A percentile compares a stretch with the other conserved stretches of the same genome.
phyloP scores from a whole-genome alignment of 1,140 invertebrate species.

The Lamellibrachia luymesi region DNA sequence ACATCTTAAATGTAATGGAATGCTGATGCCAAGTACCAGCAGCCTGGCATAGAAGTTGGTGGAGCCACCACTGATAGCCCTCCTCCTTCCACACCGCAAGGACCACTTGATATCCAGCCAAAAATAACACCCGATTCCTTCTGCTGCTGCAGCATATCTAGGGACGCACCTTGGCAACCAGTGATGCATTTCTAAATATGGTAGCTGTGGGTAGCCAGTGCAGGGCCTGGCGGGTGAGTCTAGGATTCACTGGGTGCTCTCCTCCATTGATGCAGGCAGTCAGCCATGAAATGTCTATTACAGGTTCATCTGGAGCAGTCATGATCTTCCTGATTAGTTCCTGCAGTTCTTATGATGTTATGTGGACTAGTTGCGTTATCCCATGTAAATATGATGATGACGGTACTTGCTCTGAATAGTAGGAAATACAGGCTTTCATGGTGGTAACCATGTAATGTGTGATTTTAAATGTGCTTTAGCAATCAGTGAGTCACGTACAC shows the following conservation, averaged over 20 bases:
- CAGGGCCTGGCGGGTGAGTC: neutral
- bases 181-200: conserved; percentile 1
- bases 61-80: neutral
- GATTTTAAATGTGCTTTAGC: too few species aligned
- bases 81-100: neutral
- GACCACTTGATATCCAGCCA: neutral
- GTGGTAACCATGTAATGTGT: too few species aligned
- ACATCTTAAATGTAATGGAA: neutral
- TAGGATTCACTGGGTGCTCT: neutral
- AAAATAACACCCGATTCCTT: neutral
- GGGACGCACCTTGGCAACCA: neutral
- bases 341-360: neutral
- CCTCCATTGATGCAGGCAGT: neutral
- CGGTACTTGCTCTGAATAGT: too few species aligned
- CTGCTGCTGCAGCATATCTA: neutral
- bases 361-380: neutral
- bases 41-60: neutral
- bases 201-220: neutral
- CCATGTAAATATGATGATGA: neutral
- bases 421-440: too few species aligned
- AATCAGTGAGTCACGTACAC: too few species aligned
- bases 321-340: neutral
- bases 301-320: neutral
- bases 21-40: neutral
- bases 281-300: neutral